Evolutionary conservation across 2,797 vertebrate genomes (phyloP), one percentile per base, ranked within the genome.

Genomic region (Spheniscus humboldti): DNA sequence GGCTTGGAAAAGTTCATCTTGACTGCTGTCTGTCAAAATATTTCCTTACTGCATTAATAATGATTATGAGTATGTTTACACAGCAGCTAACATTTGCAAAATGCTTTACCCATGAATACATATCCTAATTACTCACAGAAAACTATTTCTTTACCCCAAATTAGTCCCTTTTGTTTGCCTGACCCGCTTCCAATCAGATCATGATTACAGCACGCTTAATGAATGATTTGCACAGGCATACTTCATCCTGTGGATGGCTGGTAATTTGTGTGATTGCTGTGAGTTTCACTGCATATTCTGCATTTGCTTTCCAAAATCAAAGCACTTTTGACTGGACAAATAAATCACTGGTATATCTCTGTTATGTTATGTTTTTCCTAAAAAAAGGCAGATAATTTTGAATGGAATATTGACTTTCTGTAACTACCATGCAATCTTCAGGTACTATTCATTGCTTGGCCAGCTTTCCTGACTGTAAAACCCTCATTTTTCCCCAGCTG

Each of bases 1-100:
- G 62, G 53, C 74, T 87, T 68, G n/a, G 33, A 69, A 83, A 88
- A 76, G 17, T 85, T 95, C 47, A n/a, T 78, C 55, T 86, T 79
- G 73, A 82, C 55, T 93, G 59, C 47, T 93, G 66, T 71, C 86
- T 93, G 83, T 93, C 93, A 82, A 59, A 95, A 87, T 82, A 82
- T 56, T 88, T 96, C 88, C 83, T 96, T 94, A 57, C 18, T 67
- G 59, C 59, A 95, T 95, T 93, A 96, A 94, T 93, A 93, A 93
- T 20, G 74, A 23, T 72, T 84, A 60, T 20, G 55, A 92, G 18
- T 48, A 45, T 76, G 83, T 92, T 95, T 96, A 82, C 20, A 37
- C 17, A 95, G 92, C 55, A 92, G 39, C 72, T 81, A 88, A 52
- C 69, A 50, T 81, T 93, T 84, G 52, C 59, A 91, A 87, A 94